Conservation (phyloP, 2,888 invertebrate species). For the Drosophila seclusa region DNA sequence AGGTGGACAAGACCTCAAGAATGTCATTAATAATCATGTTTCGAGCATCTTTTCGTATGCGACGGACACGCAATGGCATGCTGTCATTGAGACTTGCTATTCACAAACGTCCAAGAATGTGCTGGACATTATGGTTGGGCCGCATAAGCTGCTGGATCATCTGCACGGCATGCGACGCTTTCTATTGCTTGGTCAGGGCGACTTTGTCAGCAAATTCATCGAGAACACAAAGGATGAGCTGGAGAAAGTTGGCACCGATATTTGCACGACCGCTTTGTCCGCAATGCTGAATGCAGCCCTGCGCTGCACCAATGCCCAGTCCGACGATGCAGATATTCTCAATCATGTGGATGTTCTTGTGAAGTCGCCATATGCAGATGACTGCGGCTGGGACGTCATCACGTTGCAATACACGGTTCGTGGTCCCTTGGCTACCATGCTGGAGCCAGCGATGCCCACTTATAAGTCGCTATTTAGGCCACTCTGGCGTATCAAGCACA, state of each 20-base stretch:
- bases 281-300: slow-evolving; percentile 94
- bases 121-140: slow-evolving; percentile 93
- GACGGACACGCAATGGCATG: slow-evolving; percentile 91
- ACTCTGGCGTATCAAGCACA: slow-evolving; percentile 85
- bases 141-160: slow-evolving; percentile 95
- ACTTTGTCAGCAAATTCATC: slow-evolving; percentile 96
- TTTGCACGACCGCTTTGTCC: slow-evolving; percentile 95
- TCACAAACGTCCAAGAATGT: slow-evolving; percentile 94
- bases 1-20: slow-evolving; percentile 87
- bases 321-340: slow-evolving; percentile 95
- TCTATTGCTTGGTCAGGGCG: slow-evolving; percentile 96
- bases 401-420: slow-evolving; percentile 84
- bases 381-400: slow-evolving; percentile 85
- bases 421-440: slow-evolving; percentile 84
- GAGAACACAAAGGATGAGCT: slow-evolving; percentile 95
- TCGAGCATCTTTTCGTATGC: slow-evolving; percentile 86
- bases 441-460: slow-evolving; percentile 84
- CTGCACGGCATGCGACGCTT: slow-evolving; percentile 95
- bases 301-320: slow-evolving; percentile 96
- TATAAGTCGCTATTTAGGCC: slow-evolving; percentile 84
- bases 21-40: slow-evolving; percentile 86
- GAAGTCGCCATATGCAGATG: slow-evolving; percentile 84
- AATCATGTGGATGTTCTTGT: slow-evolving; percentile 94
- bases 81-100: slow-evolving; percentile 93
- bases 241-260: slow-evolving; percentile 92